phyloP scores from a whole-genome alignment of 2,113 vertebrate genomes.

The Ranitomeya imitator region DNA sequence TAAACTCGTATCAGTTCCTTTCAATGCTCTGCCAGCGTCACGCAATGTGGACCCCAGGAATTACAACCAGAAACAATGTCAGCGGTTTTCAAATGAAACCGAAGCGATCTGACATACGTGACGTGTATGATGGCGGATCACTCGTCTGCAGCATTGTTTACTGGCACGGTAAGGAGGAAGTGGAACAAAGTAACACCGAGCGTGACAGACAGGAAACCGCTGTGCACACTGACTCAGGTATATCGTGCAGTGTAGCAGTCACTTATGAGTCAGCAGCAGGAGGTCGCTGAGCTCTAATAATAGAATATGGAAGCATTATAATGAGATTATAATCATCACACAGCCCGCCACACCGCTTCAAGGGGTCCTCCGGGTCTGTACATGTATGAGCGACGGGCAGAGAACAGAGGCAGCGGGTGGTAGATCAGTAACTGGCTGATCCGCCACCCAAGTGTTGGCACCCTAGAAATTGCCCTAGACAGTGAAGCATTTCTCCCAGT shows the following conservation, averaged over 20 bases:
- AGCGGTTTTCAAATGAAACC: background rate
- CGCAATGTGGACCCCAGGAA: background rate
- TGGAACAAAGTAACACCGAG: background rate
- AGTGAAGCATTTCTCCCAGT: no score
- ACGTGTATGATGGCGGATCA: background rate
- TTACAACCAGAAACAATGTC: background rate
- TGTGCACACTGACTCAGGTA: background rate
- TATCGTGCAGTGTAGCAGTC: background rate
- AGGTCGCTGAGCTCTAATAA: background rate
- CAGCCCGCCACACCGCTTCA: background rate
- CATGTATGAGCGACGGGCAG: no score
- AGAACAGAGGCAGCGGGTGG: no score
- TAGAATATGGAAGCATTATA: background rate
- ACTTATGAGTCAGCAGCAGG: background rate
- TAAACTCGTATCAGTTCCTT: background rate
- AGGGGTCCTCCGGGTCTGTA: background rate
- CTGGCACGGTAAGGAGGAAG: background rate
- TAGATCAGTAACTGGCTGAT: no score
- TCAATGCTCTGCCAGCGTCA: background rate
- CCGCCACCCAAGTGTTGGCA: no score
- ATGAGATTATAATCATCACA: background rate
- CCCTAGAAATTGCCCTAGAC: no score
- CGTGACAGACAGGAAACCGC: background rate
- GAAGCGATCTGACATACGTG: background rate
- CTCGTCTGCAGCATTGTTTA: background rate